Conservation (phyloP, 2,888 invertebrate species). For the Ormia ochracea region DNA sequence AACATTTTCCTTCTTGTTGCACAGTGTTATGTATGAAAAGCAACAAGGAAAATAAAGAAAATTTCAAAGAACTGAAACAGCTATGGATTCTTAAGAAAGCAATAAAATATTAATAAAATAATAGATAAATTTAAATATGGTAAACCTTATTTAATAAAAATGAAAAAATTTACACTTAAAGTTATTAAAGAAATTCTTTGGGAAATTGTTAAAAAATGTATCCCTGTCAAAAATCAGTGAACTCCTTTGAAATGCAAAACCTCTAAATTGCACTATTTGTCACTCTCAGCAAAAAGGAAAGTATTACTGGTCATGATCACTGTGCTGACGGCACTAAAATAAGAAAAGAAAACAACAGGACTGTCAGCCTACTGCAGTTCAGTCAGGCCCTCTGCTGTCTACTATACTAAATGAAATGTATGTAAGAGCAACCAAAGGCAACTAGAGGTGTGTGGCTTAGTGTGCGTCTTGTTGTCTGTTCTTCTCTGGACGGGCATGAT, state of each 20-base stretch:
- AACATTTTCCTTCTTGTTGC: background rate
- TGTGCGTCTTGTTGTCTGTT: background rate
- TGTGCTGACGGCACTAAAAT: background rate
- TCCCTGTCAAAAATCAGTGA: too few relatives aligned
- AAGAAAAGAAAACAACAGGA: background rate
- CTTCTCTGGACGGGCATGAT: slow-evolving; percentile 4
- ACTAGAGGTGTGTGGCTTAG: background rate
- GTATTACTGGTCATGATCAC: slow-evolving; percentile 10
- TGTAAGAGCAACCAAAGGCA: slow-evolving; percentile 10
- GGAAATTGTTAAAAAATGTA: too few relatives aligned
- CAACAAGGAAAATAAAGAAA: too few relatives aligned
- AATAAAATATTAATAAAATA: slow-evolving; percentile 43
- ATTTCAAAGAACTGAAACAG: slow-evolving; percentile 16
- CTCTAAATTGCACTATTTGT: background rate
- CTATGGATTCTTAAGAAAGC: slow-evolving; percentile 23
- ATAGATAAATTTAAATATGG: too few relatives aligned
- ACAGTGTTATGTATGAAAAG: background rate
- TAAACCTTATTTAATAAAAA: too few relatives aligned
- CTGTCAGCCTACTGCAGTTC: background rate
- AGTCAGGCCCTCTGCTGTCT: slow-evolving; percentile 22
- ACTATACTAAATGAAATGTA: slow-evolving; percentile 18
- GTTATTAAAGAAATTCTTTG: too few relatives aligned
- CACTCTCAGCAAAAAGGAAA: background rate
- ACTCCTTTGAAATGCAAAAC: background rate
- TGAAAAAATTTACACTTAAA: too few relatives aligned